Base-by-base conservation (phyloP, 2,888 invertebrate species). In the Drosophila paramelanica region DNA sequence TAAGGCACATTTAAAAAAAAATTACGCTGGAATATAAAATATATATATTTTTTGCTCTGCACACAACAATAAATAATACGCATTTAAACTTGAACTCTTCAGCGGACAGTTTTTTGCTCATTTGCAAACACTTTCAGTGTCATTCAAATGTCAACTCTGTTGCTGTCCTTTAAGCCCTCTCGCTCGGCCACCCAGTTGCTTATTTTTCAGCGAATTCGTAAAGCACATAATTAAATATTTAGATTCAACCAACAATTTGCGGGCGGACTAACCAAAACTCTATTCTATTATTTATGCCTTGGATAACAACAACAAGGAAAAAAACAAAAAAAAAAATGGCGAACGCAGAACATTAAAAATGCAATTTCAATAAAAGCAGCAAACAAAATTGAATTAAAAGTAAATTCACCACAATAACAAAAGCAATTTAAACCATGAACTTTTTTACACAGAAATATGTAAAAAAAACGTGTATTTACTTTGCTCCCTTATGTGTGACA, bases 321-420 rank as follows among this genome's bases (percentile, higher is more conserved):
- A 17, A 17, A 17, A 17, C 0, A 17, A 17, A 17, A 7, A 36
- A 42, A 33, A 53, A n/a, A 13, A 13, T 27, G 14, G 53, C 5
- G 10, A 60, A 51, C 17, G 33, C 45, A 43, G 0, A 38, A 17
- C 57, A 79, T 86, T 73, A 57, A 83, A 80, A 88, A 74, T 83
- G 55, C 65, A 88, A 74, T 77, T 83, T 69, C 59, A 79, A 77
- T 79, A 77, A 82, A 69, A 46, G 42, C 49, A 20, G 7, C 46
- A 55, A 71, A 70, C 56, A 53, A 77, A 87, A 81, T 73, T 77
- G 70, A 88, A 86, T 88, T 86, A 79, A 76, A 70, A 53, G 27
- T 31, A 66, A 73, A 69, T 67, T 71, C 62, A 33, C 43, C 33
- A 39, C 46, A 57, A 64, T 42, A 47, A n/a, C n/a, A 57, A n/a